Evolutionary conservation across 1,140 invertebrate genomes (phyloP), one percentile per base, ranked within the genome.

Genomic region (Cryptotermes secundus): DNA sequence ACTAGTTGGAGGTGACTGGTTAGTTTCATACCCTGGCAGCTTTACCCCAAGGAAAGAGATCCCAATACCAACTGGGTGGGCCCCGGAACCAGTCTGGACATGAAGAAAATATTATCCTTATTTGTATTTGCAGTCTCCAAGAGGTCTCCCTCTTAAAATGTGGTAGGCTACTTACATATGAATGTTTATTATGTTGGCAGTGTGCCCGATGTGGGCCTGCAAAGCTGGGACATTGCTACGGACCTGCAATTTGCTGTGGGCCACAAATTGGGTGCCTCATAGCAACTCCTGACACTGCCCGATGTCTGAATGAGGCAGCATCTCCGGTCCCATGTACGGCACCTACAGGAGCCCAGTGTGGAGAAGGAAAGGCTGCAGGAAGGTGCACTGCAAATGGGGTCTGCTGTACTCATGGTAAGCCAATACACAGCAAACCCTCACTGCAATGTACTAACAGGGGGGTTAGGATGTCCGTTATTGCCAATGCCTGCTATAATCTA

Each of bases 181-280:
- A 49, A 49, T 22, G 22, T 4, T 14, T 14, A 59, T 42, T 7
- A 59, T 45, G 45, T 49, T 45, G 1, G 2, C 53, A 83, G 83
- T 83, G 83, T 31, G 53, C 45, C n/a, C 83, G 83, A 6, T 83
- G 83, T 59, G 83, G 83, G 9, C 83, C 83, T 34, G 49, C 38
- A 45, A 83, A 83, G 12, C n/a, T 53, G 34, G 83, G 83, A n/a
- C 83, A 83, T 34, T 83, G 83, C 24, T 83, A 83, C 31, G 83
- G 83, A 1, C 53, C 53, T 35, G 34, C 53, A 53, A 83, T 65
- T 34, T 83, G 83, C 53, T 83, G 83, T 42, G 83, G 49, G 6
- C 31, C n/a, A 34, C 45, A 83, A 34, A 34, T 83, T 34, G 83
- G 83, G n/a, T 83, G 83, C 34, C n/a, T 83, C 31, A 14, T 83